phyloP scores from a whole-genome alignment of 2,797 vertebrate species.

The Chloroceryle amazona region DNA sequence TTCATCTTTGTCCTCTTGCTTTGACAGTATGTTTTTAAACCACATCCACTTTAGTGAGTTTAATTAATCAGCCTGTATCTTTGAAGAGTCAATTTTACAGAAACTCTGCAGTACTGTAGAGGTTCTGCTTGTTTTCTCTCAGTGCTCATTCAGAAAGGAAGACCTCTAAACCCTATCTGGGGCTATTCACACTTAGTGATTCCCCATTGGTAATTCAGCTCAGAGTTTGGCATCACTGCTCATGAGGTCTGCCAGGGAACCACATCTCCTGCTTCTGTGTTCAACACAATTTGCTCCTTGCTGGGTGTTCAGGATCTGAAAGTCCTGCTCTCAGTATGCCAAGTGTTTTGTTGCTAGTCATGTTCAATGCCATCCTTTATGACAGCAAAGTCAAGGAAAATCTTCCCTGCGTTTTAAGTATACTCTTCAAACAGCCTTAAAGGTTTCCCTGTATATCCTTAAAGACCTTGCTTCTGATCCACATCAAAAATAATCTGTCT shows the following conservation, averaged over 20 bases:
- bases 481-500: background rate
- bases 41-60: constrained; percentile 37
- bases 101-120: constrained; percentile 8
- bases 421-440: background rate
- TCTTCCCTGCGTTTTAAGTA: constrained; percentile 34
- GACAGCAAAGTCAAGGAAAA: constrained; percentile 59
- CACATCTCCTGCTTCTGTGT: constrained; percentile 62
- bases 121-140: constrained; percentile 19
- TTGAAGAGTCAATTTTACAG: constrained; percentile 43
- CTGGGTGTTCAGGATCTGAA: constrained; percentile 61
- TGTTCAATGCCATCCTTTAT: constrained; percentile 58
- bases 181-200: constrained; percentile 60
- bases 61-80: constrained; percentile 62
- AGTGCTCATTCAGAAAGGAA: constrained; percentile 14
- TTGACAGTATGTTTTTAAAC: constrained; percentile 57
- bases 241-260: constrained; percentile 66
- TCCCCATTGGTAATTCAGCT: constrained; percentile 62
- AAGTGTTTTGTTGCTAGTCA: constrained; percentile 62
- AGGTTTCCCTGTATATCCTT: background rate
- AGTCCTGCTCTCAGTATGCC: constrained; percentile 49
- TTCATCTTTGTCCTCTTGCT: constrained; percentile 36
- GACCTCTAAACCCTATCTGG: constrained; percentile 60
- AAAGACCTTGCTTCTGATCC: constrained; percentile 37
- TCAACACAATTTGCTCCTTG: constrained; percentile 73
- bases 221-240: constrained; percentile 54